Percentiles rank a stretch among this genome's conserved stretches.
These are phyloP conservation scores for Danio tinwini DNA, from an alignment of 2,797 vertebrate species.

Conservation along the genomic window DNA sequence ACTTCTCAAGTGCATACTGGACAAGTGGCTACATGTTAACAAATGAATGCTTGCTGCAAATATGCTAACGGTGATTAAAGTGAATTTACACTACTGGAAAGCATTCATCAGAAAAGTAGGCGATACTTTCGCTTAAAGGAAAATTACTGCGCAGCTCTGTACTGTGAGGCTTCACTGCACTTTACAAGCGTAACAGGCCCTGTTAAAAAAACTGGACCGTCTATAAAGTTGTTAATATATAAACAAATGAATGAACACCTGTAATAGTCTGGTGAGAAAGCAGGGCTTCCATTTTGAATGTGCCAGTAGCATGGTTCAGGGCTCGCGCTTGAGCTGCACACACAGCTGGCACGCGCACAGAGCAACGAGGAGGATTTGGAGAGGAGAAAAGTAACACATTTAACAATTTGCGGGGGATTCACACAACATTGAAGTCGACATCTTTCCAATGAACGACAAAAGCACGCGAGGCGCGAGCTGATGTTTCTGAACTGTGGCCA, in stretches of 20 bases:
- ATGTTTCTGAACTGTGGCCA: neutral
- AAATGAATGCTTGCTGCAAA: constrained; percentile 14
- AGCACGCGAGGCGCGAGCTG: no score
- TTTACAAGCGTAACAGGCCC: neutral
- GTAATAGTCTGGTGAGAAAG: neutral
- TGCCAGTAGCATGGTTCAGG: constrained; percentile 10
- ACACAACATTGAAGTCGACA: neutral
- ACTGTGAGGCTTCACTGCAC: neutral
- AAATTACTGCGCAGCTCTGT: neutral
- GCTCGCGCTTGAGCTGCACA: constrained; percentile 32
- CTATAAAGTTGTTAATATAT: neutral
- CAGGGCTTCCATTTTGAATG: constrained; percentile 57
- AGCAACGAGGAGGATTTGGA: neutral
- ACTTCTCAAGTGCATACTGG: constrained; percentile 16
- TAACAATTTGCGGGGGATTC: neutral
- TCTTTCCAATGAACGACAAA: neutral
- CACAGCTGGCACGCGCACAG: constrained; percentile 8
- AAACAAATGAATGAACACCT: neutral
- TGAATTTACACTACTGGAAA: constrained; percentile 8
- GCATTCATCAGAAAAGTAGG: neutral
- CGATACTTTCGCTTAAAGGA: neutral
- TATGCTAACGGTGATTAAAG: neutral
- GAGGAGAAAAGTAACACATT: neutral
- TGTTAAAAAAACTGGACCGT: neutral
- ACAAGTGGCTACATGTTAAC: constrained; percentile 25